Evolutionary conservation across 2,888 invertebrate genomes (phyloP), one percentile per base, ranked within the genome.

Genomic region (Fragum fragum): DNA sequence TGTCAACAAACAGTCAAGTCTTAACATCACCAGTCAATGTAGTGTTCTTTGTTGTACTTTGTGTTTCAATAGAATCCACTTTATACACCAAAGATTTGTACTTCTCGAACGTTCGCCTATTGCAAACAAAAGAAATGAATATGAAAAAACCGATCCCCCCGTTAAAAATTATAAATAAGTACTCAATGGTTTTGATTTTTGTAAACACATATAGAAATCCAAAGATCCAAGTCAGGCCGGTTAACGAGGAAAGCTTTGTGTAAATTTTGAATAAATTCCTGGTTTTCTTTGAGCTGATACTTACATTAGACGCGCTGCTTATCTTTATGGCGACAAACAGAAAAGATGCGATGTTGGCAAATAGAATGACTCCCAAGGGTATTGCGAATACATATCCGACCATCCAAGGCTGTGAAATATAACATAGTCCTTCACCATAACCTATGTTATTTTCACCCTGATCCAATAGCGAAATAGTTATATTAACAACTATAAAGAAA

Each of bases 211-310:
- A 77, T 21, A 81, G 23, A 47, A 81, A 79, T n/a, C 81, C 81
- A 66, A 77, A 76, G 21, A 85, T 42, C 85, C 85, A 85, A 0
- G 81, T 71, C 1, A 79, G 28, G 2, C 85, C 85, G 11, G 85
- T 85, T 11, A 85, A 18, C 14, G 85, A 59, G 9, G 85, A 73
- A 2, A 85, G 74, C 23, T 79, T 81, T 3, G 77, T 69, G 52
- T 76, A 85, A 2, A 85, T 77, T 29, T 71, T 75, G 21, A 81
- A 61, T 21, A 63, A 74, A 29, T 79, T 79, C n/a, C 79, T 29
- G 21, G 71, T 47, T 6, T 70, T 55, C 2, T 68, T 39, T 14
- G 59, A 59, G n/a, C 53, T 55, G 68, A 55, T 61, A 1, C 32
- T 59, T 3, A 55, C 52, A 29, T 47, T 73, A 1, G 68, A 36